Evolutionary conservation across 2,888 invertebrate genomes (phyloP), one percentile per base, ranked within the genome.

Genomic region (Tiliacea citrago): DNA sequence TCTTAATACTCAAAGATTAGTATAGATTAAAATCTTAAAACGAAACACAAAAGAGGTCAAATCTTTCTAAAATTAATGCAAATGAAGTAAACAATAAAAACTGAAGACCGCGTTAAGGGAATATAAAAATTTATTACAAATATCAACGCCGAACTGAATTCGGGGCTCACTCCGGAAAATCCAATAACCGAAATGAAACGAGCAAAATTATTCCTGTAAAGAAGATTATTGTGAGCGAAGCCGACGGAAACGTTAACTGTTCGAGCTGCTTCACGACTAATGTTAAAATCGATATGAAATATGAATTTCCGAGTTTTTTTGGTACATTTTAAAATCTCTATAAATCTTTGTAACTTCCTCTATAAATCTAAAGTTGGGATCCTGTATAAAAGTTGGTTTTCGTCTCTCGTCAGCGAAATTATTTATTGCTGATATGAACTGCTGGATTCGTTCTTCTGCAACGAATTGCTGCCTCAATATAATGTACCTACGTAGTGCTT

Each of bases 101-200:
- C 81, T 85, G 82, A 91, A 86, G 89, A 88, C 88, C 84, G 84
- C 90, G 88, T 90, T 91, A 90, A 83, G 87, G 86, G 86, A 85
- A 81, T 89, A 94, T 94, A 94, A 94, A 94, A 94, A 93, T 91
- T 93, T 93, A 94, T 94, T 91, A 91, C 94, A 92, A 94, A 94
- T 93, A 93, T 93, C 91, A 92, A 92, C 89, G 90, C 81, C 80
- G 89, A 89, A 89, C 83, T 85, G 84, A 88, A 90, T 88, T 85
- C 77, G 81, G 86, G 82, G 79, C 86, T 85, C 73, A 65, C 89
- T 87, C 83, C 86, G 88, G 91, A 89, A 91, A 92, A 93, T 92
- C 92, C 92, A 93, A 95, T 94, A 94, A 94, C 91, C 88, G 89
- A 91, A 92, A 93, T 91, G 92, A 92, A 94, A 94, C 89, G 92